phyloP scores from a whole-genome alignment of 2,888 invertebrate genomes.

The Glyphotaelius pellucidus region DNA sequence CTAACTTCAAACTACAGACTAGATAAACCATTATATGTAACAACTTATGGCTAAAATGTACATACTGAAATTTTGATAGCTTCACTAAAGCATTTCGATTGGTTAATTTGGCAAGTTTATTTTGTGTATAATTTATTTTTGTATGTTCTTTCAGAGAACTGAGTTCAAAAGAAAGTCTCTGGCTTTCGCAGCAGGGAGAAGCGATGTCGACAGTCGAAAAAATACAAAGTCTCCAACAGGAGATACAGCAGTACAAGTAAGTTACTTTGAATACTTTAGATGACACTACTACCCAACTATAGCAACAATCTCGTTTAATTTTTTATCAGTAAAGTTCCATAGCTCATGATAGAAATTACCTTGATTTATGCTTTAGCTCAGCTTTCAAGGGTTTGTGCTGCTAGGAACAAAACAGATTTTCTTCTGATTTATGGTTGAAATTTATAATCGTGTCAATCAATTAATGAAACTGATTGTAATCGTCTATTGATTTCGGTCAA shows the following conservation, averaged over 20 bases:
- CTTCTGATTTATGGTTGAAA: too few species aligned
- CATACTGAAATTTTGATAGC: neutral
- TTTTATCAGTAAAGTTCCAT: neutral
- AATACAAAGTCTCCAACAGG: conserved; percentile 86
- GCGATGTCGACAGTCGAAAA: conserved; percentile 88
- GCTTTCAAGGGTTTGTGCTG: too few species aligned
- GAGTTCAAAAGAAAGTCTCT: conserved; percentile 84
- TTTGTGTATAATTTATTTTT: neutral
- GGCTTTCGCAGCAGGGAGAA: conserved; percentile 89
- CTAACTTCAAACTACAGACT: too few species aligned
- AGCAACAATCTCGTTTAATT: neutral
- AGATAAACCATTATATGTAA: too few species aligned
- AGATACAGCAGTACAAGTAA: conserved; percentile 88
- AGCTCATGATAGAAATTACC: too few species aligned
- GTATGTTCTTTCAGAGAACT: conserved; percentile 79
- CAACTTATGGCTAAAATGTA: too few species aligned
- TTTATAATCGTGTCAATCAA: too few species aligned
- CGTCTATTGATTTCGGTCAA: too few species aligned
- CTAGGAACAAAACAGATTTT: too few species aligned
- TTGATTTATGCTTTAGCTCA: too few species aligned
- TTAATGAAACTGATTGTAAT: too few species aligned
- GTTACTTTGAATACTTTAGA: conserved; percentile 66
- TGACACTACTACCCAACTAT: neutral
- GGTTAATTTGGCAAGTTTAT: too few species aligned
- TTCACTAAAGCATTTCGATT: neutral